Evolutionary conservation across 2,113 vertebrate species (phyloP).

Genomic region (Aegotheles bennettii): DNA sequence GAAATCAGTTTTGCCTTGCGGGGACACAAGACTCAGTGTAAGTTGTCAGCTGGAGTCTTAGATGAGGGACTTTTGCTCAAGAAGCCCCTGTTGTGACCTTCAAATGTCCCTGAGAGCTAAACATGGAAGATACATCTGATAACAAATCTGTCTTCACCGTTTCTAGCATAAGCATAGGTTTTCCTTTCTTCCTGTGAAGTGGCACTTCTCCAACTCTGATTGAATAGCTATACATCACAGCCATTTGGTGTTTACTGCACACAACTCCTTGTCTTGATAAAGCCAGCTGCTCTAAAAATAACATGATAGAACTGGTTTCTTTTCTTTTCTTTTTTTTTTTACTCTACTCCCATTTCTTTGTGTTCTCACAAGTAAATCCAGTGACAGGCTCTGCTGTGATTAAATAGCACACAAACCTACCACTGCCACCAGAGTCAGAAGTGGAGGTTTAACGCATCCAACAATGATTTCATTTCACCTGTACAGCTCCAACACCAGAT

Average conservation of each 20-base stretch:
- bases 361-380: not conserved
- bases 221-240: not conserved
- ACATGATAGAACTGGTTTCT: rapidly evolving
- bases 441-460: not conserved
- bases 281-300: not conserved
- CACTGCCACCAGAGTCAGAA: not conserved
- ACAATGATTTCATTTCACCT: not conserved
- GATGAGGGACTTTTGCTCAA: not conserved
- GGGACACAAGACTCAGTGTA: not conserved
- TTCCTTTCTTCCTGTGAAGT: not conserved
- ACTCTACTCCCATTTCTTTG: not conserved
- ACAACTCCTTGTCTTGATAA: not conserved
- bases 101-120: not conserved
- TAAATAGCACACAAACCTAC: not conserved
- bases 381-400: not conserved
- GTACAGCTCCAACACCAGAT: not conserved
- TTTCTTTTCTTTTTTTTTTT: not conserved
- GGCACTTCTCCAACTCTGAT: not conserved
- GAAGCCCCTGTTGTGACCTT: not conserved
- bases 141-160: not conserved
- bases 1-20: not conserved
- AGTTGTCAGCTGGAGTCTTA: not conserved
- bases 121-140: not conserved
- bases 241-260: not conserved
- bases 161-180: not conserved